These are phyloP conservation scores for Leucophenga maculata DNA, from an alignment of 2,888 invertebrate species.

Conservation along the genomic window DNA sequence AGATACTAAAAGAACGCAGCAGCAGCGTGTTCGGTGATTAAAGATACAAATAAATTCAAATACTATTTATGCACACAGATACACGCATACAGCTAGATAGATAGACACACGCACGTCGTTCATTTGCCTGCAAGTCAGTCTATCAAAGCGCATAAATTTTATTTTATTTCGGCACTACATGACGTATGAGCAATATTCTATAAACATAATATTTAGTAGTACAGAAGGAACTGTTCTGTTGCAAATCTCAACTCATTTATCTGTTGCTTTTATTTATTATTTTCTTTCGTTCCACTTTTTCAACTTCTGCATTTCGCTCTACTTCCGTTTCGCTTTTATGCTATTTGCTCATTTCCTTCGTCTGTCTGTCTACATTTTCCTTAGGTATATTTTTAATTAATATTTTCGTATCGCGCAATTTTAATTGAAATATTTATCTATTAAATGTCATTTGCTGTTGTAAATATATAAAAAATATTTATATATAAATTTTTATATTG, in stretches of 20 bases:
- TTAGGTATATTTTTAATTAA: constrained; percentile 1
- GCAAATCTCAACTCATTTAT: constrained; percentile 44
- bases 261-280: constrained; percentile 36
- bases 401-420: neutral
- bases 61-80: neutral
- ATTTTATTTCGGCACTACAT: neutral
- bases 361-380: neutral
- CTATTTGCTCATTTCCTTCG: no score
- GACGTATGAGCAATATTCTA: neutral
- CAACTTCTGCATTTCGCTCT: neutral
- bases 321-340: neutral
- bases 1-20: neutral
- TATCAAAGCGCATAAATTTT: neutral
- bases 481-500: no score
- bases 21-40: neutral
- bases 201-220: neutral
- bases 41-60: neutral
- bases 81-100: no score
- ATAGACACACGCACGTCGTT: neutral
- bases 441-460: no score
- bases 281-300: neutral
- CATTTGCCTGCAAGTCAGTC: neutral
- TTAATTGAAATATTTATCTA: no score
- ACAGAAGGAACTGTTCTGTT: constrained; percentile 9
- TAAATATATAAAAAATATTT: no score